These are phyloP conservation scores for Dermochelys coriacea DNA, from an alignment of 2,797 vertebrate genomes.

Conservation along the genomic window DNA sequence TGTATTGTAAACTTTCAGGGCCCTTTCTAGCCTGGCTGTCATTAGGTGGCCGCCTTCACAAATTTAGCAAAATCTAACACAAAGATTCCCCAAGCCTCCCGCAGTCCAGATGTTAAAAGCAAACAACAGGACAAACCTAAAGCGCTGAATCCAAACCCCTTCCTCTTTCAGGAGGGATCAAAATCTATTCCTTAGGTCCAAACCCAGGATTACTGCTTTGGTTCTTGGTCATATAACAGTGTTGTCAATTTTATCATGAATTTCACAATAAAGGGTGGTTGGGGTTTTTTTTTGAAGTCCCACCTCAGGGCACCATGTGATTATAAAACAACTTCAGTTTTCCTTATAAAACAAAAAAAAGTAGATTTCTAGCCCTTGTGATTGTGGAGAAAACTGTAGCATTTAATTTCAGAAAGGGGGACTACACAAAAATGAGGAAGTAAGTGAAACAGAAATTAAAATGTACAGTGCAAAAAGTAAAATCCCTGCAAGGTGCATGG, in stretches of 20 bases:
- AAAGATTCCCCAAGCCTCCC: not conserved
- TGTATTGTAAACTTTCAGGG: not conserved
- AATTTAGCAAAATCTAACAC: not conserved
- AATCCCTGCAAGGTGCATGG: no score
- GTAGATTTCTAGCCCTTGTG: not conserved
- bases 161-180: accelerated
- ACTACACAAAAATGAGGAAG: no score
- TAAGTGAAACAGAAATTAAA: no score
- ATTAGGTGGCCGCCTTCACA: not conserved
- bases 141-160: not conserved
- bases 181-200: not conserved
- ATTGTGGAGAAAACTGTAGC: no score
- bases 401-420: no score
- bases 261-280: not conserved
- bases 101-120: not conserved
- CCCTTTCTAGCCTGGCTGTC: not conserved
- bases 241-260: accelerated
- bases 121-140: accelerated
- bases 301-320: accelerated
- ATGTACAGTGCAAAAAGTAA: no score
- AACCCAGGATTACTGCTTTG: not conserved
- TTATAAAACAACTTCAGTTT: not conserved
- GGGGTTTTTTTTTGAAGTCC: not conserved
- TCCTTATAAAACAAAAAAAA: not conserved
- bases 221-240: not conserved